Evolutionary conservation across 2,888 invertebrate species (phyloP), one percentile per base, ranked within the genome.

Genomic region (Drosophila mimetica): DNA sequence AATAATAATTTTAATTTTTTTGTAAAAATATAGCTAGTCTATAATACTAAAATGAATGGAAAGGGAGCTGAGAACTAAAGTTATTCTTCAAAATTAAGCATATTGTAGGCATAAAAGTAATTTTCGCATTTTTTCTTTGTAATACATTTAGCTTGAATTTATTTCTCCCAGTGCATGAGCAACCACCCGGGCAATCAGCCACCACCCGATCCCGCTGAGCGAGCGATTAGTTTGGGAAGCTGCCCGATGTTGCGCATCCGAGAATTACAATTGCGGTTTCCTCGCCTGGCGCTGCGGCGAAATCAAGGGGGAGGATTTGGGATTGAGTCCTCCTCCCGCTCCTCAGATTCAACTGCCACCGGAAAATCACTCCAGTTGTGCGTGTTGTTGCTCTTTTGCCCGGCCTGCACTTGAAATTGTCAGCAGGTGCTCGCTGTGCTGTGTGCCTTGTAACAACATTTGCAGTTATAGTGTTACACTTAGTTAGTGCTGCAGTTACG

Each of bases 391-490:
- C 72, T 76, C 36, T 41, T 54, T 71, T 74, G 75, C 66, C 13
- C 79, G 57, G 59, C 63, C 66, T 79, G 86, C 90, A 91, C 91
- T 91, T 90, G 86, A 90, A 90, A 90, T 91, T 91, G 91, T 90
- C 91, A 91, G 91, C 91, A 91, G 91, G 91, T 91, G 91, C 87
- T 85, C 66, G 63, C 61, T 60, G 80, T 63, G 5, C 22, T 25
- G 25, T 57, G 80, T 85, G 88, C 87, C 65, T 53, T 88, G 76
- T 74, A 89, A 90, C 77, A 90, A 82, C 76, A 86, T 54, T 42
- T 46, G 70, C 64, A 64, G 69, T 41, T 36, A 65, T 46, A 71
- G 51, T 57, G 66, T 37, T 28, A 76, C 71, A 67, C 54, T 73
- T 73, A 53, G 53, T 78, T 47, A 51, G 50, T 30, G 50, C 30